Conservation (phyloP, 2,113 vertebrate species). For the Saccopteryx leptura region DNA sequence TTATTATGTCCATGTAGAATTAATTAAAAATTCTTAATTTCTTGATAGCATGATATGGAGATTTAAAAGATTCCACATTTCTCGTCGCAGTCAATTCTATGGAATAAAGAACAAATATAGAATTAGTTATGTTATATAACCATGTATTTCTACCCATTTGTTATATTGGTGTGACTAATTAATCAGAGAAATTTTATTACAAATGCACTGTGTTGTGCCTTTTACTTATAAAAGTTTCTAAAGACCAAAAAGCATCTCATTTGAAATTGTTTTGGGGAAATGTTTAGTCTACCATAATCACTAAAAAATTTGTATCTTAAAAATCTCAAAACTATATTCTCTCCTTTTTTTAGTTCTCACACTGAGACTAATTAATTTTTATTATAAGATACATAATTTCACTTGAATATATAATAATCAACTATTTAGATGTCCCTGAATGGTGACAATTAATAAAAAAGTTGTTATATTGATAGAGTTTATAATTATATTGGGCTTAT, state of each 20-base stretch:
- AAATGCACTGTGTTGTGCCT: not conserved
- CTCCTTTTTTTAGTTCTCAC: not conserved
- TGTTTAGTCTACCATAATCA: not conserved
- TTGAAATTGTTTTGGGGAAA: not conserved
- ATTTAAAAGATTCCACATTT: constrained; percentile 40
- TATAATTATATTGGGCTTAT: not conserved
- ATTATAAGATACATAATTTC: not conserved
- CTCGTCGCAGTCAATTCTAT: constrained; percentile 74
- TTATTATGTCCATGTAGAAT: not conserved
- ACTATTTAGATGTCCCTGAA: not conserved
- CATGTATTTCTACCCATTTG: not conserved
- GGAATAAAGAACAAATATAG: constrained; percentile 40
- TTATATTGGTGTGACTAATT: not conserved
- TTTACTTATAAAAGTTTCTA: not conserved
- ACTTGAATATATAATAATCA: not conserved
- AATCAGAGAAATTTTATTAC: not conserved
- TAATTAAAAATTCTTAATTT: constrained; percentile 10
- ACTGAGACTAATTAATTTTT: not conserved
- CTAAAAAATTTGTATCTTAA: not conserved
- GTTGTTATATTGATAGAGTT: not conserved
- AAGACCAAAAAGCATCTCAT: not conserved
- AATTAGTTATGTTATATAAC: not conserved
- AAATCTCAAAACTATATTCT: not conserved
- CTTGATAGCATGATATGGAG: not conserved
- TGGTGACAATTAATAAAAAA: not conserved